A percentile compares a stretch with the other conserved stretches of the same genome.
Evolutionary conservation across 2,113 vertebrate genomes (phyloP).

Genomic region (Malurus melanocephalus): DNA sequence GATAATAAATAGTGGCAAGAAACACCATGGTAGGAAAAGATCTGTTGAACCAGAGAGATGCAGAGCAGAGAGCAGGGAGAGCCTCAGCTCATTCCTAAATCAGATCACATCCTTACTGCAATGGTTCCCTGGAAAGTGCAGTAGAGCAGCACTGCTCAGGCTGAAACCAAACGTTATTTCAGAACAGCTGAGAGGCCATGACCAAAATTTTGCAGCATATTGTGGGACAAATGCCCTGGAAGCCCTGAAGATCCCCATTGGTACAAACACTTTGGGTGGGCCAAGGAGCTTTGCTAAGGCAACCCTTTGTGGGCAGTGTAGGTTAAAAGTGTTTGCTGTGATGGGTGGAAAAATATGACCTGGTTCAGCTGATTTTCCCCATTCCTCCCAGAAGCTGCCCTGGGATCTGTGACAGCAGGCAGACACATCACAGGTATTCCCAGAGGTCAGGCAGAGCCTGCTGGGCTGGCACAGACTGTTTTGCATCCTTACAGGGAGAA

Average conservation of each 20-base stretch:
- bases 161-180: neutral
- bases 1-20: neutral
- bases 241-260: neutral
- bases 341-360: neutral
- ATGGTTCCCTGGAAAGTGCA: neutral
- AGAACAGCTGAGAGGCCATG: neutral
- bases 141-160: accelerated
- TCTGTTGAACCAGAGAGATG: neutral
- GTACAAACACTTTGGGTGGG: neutral
- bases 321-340: neutral
- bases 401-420: neutral
- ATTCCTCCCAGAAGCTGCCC: neutral
- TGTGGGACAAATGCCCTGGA: neutral
- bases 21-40: neutral
- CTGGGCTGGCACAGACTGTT: neutral
- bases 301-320: neutral
- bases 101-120: neutral
- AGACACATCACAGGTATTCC: accelerated
- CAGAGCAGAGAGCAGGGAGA: neutral
- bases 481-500: neutral
- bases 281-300: neutral
- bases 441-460: neutral
- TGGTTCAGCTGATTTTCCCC: neutral
- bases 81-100: neutral
- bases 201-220: neutral